phyloP scores from a whole-genome alignment of 2,797 vertebrate species.

The Hydrocynus forskahlii region DNA sequence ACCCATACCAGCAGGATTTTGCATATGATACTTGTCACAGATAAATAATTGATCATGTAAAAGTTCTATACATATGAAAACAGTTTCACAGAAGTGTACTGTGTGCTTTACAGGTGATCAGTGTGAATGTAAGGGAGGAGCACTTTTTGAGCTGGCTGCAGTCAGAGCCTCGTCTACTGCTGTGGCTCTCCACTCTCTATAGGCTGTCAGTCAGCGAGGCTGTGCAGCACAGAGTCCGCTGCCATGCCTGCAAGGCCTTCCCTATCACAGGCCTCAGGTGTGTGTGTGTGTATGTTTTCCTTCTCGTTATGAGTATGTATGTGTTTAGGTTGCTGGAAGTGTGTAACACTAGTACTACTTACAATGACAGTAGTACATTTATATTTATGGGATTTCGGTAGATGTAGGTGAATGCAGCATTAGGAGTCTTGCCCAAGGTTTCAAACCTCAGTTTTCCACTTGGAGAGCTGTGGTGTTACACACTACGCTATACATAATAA shows the following conservation, averaged over 20 bases:
- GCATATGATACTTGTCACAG: too few relatives aligned
- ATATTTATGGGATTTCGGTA: too few relatives aligned
- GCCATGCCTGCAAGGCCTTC: constrained; percentile 78
- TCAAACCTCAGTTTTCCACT: too few relatives aligned
- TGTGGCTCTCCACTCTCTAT: constrained; percentile 83
- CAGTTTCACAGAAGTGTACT: background rate
- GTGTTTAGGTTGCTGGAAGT: background rate
- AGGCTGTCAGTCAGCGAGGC: constrained; percentile 74
- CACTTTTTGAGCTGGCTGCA: constrained; percentile 83
- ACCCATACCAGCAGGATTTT: too few relatives aligned
- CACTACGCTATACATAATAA: too few relatives aligned
- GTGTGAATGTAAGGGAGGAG: constrained; percentile 67
- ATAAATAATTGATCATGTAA: too few relatives aligned
- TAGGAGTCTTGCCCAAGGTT: background rate
- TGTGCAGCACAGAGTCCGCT: constrained; percentile 77
- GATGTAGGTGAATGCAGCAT: background rate
- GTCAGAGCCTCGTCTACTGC: constrained; percentile 79
- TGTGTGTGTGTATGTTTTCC: background rate
- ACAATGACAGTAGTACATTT: background rate
- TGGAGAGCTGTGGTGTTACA: too few relatives aligned
- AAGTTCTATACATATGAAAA: background rate
- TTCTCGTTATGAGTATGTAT: background rate
- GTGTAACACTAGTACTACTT: background rate
- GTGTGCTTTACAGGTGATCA: constrained; percentile 70
- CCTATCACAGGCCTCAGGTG: constrained; percentile 79